Evolutionary conservation across 2,888 invertebrate species (phyloP), one percentile per base, ranked within the genome.

Genomic region (Leucophenga montana): DNA sequence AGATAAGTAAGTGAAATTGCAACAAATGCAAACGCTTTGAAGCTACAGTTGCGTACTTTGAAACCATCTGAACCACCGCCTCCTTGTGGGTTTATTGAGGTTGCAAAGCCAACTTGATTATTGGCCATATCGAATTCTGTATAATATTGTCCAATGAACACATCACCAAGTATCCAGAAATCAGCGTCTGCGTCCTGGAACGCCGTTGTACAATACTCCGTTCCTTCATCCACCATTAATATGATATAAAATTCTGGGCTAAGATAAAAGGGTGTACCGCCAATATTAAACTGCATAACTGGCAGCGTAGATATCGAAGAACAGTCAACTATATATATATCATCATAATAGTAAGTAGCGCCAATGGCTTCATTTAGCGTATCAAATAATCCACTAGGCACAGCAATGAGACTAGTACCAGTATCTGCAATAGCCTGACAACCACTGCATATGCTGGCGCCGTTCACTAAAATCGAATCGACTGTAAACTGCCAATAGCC

Each of bases 401-500:
- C 98, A 79, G 95, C 97, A 83, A 98, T 93, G 71, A 98, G 92
- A 73, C 97, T 97, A 76, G 98, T 99, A 82, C 97, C 97, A 68
- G 97, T 96, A 89, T 97, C 96, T 53, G 96, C 97, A 88, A 97
- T 96, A n/a, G 96, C 98, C 89, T 95, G 91, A 88, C 97, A 98
- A 82, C 91, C 87, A 0, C 87, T 78, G 85, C 96, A 96, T 88
- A 94, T 92, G 27, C 85, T 78, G 20, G 89, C 84, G 0, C 89
- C 90, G 62, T 89, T 90, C 66, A 94, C 86, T 64, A 76, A 66
- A 14, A 94, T 87, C 39, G 88, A 89, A 86, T 96, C 95, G 94
- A 98, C 94, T 85, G 90, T 91, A 90, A 99, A 96, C 91, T 98
- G 97, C 98, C 98, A 99, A 90, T 98, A 98, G 73, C 94, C 94